Percentiles rank a stretch among this genome's conserved stretches.
These are phyloP conservation scores for Drosophila peninsularis DNA, from an alignment of 2,888 invertebrate genomes.

Conservation along the genomic window DNA sequence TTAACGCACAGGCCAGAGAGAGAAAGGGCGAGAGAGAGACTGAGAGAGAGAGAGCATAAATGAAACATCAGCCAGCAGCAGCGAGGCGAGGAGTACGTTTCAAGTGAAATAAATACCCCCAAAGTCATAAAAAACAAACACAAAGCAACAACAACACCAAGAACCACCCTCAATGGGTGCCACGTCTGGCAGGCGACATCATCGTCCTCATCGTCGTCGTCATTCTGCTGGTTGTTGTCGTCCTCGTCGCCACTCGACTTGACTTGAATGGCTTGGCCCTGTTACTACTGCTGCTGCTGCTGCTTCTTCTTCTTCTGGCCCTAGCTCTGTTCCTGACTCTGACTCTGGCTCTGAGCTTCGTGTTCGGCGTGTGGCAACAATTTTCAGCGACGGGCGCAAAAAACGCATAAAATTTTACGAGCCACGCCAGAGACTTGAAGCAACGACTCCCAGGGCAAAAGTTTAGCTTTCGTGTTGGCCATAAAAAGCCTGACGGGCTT, in stretches of 20 bases:
- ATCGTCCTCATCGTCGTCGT: constrained; percentile 29
- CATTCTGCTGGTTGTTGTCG: constrained; percentile 24
- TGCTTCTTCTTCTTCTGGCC: neutral
- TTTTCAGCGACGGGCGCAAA: constrained; percentile 70
- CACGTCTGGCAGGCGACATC: constrained; percentile 74
- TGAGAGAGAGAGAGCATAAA: constrained; percentile 47
- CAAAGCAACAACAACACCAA: constrained; percentile 34
- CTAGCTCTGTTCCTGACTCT: constrained; percentile 3
- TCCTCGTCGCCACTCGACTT: constrained; percentile 67
- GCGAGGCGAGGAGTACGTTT: constrained; percentile 33
- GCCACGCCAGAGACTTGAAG: constrained; percentile 51
- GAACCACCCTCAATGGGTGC: constrained; percentile 63
- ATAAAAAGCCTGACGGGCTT: constrained; percentile 62
- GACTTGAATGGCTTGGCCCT: constrained; percentile 62
- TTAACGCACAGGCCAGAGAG: constrained; percentile 59
- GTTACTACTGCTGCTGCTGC: constrained; percentile 12
- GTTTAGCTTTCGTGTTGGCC: constrained; percentile 76
- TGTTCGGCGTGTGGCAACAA: constrained; percentile 65
- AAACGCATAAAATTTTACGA: constrained; percentile 80
- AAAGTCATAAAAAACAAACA: constrained; percentile 72
- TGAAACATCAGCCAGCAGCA: constrained; percentile 61
- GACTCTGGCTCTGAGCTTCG: constrained; percentile 16
- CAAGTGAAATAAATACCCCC: constrained; percentile 78
- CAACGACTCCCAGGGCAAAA: constrained; percentile 73
- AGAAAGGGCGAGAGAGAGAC: neutral